phyloP scores from a whole-genome alignment of 2,113 vertebrate species.

The Chamaetylas fuelleborni region DNA sequence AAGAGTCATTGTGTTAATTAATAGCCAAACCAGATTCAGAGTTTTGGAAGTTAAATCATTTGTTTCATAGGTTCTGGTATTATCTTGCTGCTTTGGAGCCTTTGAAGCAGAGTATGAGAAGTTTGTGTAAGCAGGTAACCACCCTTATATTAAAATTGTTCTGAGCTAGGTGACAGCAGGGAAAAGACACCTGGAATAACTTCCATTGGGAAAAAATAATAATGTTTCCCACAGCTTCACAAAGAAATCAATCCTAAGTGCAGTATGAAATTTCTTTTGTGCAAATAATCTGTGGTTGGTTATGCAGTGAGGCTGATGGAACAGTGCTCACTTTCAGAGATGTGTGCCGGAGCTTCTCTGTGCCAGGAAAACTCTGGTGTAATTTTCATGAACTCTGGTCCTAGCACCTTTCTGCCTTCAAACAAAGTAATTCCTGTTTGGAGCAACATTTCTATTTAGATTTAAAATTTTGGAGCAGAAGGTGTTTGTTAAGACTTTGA shows the following conservation, averaged over 20 bases:
- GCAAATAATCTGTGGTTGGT: neutral
- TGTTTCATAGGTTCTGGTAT: neutral
- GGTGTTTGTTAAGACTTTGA: neutral
- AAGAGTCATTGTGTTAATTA: neutral
- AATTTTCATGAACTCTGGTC: neutral
- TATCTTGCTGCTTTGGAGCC: neutral
- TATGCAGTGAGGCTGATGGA: neutral
- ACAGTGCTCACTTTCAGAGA: neutral
- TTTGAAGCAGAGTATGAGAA: neutral
- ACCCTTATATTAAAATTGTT: neutral
- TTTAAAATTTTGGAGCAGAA: neutral
- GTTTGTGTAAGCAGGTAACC: neutral
- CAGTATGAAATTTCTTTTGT: neutral
- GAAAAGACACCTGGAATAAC: neutral
- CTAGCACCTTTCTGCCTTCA: neutral
- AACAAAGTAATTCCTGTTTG: no score
- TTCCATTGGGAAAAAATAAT: neutral
- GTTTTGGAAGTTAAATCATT: neutral
- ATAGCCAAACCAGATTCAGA: neutral
- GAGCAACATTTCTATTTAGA: neutral
- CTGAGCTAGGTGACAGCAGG: neutral
- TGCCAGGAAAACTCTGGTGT: no score
- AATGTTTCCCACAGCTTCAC: neutral
- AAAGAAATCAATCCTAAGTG: neutral
- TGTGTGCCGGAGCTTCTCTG: neutral